These are phyloP conservation scores for Vipera ursinii DNA, from an alignment of 2,797 vertebrate species.

Conservation along the genomic window DNA sequence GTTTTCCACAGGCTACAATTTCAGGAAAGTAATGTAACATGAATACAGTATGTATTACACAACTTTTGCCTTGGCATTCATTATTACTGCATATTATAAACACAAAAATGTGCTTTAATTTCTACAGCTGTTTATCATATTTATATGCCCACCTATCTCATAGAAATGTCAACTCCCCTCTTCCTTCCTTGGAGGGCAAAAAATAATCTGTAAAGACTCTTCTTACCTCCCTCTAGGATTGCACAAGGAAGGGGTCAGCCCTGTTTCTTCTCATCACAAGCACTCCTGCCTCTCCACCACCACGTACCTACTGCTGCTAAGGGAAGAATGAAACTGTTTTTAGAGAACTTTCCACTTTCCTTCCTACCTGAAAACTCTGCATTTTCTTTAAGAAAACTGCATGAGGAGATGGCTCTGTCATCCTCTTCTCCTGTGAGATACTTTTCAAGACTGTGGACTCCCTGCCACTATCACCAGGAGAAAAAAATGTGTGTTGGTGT, in stretches of 20 bases:
- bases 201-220: too few species aligned
- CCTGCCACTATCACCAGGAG: not conserved
- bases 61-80: not conserved
- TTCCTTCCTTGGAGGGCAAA: too few species aligned
- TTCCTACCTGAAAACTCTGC: not conserved
- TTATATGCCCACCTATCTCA: not conserved
- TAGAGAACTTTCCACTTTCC: not conserved
- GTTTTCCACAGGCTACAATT: not conserved
- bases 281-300: not conserved
- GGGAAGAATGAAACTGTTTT: not conserved
- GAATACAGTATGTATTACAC: not conserved
- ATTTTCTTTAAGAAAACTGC: not conserved
- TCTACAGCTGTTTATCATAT: not conserved
- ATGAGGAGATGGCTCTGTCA: not conserved
- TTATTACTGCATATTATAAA: not conserved
- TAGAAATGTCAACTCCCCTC: too few species aligned
- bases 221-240: not conserved
- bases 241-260: not conserved
- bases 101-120: not conserved
- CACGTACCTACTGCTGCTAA: not conserved
- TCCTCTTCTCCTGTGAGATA: not conserved
- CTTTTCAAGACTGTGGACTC: not conserved
- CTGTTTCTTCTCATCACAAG: not conserved
- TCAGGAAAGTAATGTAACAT: not conserved
- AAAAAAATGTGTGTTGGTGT: not conserved